Conservation (phyloP, 2,888 invertebrate genomes). For the Drosophila rellima region DNA sequence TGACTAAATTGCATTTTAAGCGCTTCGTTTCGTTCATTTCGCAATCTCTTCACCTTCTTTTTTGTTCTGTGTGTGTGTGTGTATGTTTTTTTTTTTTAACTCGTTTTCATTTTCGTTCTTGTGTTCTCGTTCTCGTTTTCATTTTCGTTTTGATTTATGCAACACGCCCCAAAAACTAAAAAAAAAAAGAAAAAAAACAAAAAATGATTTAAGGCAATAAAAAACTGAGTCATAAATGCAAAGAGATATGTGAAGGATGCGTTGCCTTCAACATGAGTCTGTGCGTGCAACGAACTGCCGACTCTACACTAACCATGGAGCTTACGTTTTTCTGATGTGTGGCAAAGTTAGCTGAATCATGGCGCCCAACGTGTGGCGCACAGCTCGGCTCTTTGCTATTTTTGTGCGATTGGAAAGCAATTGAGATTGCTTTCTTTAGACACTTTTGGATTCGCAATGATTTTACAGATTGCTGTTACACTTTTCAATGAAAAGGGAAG, state of each 20-base stretch:
- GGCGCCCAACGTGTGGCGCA: constrained; percentile 9
- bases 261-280: background rate
- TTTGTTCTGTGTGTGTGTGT: background rate
- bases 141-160: constrained; percentile 34
- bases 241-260: constrained; percentile 1
- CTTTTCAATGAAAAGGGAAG: background rate
- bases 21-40: constrained; percentile 46
- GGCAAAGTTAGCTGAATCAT: background rate
- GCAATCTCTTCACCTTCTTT: constrained; percentile 16
- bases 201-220: background rate
- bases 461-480: constrained; percentile 7
- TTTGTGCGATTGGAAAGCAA: constrained; percentile 9
- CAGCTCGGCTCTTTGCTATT: constrained; percentile 1
- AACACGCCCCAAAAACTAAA: constrained; percentile 5
- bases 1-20: constrained; percentile 75
- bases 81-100: too few species aligned
- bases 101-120: constrained; percentile 47
- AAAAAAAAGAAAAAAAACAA: background rate
- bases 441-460: background rate
- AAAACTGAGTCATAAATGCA: constrained; percentile 29
- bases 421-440: constrained; percentile 7
- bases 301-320: background rate
- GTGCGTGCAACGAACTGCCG: background rate
- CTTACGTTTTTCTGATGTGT: background rate
- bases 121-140: constrained; percentile 21